Conservation (phyloP, 2,888 invertebrate genomes). For the Abrostola tripartita region DNA sequence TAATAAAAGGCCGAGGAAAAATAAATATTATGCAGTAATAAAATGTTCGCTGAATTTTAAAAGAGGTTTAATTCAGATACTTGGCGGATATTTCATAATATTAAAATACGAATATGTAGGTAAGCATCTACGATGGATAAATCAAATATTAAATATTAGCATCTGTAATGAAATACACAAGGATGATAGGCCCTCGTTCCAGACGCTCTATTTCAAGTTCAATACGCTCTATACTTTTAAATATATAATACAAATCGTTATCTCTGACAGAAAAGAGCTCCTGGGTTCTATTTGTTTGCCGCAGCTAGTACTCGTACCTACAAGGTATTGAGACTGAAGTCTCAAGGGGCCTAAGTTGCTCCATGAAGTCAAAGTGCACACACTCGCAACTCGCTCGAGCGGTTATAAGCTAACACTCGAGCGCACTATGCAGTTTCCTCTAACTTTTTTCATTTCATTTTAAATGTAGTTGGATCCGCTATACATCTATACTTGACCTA, state of each 20-base stretch:
- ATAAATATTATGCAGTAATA: not conserved
- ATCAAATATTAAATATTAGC: too few species aligned
- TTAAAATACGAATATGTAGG: too few species aligned
- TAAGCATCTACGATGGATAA: too few species aligned
- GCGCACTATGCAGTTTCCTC: conserved; percentile 51
- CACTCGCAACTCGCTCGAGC: conserved; percentile 62
- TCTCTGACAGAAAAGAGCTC: conserved; percentile 4
- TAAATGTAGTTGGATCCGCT: conserved; percentile 54
- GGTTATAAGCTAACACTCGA: conserved; percentile 69
- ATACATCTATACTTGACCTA: conserved; percentile 31
- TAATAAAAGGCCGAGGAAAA: not conserved
- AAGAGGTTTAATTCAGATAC: not conserved
- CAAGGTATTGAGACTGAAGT: conserved; percentile 40
- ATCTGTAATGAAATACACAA: too few species aligned
- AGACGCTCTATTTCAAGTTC: too few species aligned
- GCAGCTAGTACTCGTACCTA: conserved; percentile 18
- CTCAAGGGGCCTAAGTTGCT: conserved; percentile 61
- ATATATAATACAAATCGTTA: not conserved
- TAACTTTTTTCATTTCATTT: conserved; percentile 77
- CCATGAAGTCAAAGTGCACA: conserved; percentile 61
- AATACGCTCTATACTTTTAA: not conserved
- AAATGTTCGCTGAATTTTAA: not conserved
- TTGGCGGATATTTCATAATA: not conserved
- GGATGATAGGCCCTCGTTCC: too few species aligned
- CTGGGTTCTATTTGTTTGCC: conserved; percentile 10